A percentile compares a stretch with the other conserved stretches of the same genome.
Conservation (phyloP, 1,140 invertebrate species). For the Delia radicum region DNA sequence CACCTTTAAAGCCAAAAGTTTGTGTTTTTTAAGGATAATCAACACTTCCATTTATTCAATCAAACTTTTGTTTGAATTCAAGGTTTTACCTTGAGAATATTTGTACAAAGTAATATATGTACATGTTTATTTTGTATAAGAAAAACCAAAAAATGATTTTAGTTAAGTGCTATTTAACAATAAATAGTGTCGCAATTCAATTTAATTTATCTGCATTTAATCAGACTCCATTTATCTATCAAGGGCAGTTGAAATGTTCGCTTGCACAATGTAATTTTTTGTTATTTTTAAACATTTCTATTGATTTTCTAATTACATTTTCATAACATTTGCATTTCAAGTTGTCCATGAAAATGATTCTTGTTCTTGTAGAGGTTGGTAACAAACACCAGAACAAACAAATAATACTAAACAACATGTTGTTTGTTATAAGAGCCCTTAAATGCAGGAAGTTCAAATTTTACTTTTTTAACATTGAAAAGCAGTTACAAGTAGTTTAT, state of each 20-base stretch:
- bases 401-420: background rate
- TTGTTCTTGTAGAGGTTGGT: background rate
- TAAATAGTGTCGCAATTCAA: too few species aligned
- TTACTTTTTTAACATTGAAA: background rate
- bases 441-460: background rate
- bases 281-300: background rate
- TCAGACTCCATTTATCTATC: too few species aligned
- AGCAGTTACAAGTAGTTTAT: background rate
- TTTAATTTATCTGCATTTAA: too few species aligned
- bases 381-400: background rate
- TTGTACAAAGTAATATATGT: background rate
- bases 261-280: background rate
- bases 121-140: too few species aligned
- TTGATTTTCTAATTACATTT: constrained; percentile 2
- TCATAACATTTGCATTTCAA: too few species aligned
- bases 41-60: background rate
- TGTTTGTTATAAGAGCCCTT: background rate
- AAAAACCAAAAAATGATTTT: too few species aligned
- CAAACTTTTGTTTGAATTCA: background rate
- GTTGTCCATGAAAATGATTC: background rate
- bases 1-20: background rate
- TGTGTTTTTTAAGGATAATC: background rate
- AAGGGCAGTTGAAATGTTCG: background rate
- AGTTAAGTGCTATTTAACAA: too few species aligned
- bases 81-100: background rate